Evolutionary conservation across 2,888 invertebrate species (phyloP).

Genomic region (Eupelmus urozonus): DNA sequence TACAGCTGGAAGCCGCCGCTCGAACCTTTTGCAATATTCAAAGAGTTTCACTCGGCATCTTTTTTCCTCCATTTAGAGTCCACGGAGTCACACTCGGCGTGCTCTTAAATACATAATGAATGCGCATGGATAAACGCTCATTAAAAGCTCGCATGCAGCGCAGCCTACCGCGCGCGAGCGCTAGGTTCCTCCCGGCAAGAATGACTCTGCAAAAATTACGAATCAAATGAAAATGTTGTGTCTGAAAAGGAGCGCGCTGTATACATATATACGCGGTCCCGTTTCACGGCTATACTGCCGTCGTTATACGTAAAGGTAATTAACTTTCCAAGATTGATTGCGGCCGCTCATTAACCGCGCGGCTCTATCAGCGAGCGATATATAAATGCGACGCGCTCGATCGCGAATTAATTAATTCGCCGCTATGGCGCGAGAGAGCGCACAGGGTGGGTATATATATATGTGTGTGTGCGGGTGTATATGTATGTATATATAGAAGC

Average conservation of each 20-base stretch:
- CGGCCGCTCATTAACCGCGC: slow-evolving; percentile 48
- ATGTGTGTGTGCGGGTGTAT: neutral
- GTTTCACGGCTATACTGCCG: slow-evolving; percentile 14
- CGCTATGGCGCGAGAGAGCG: neutral
- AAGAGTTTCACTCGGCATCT: neutral
- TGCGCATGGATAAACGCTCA: slow-evolving; percentile 33
- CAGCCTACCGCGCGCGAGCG: too few species aligned
- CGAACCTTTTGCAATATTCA: slow-evolving; percentile 10
- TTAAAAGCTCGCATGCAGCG: slow-evolving; percentile 7
- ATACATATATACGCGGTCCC: neutral
- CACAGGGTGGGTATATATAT: neutral
- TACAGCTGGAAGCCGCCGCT: too few species aligned
- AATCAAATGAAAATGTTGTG: slow-evolving; percentile 28
- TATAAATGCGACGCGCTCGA: slow-evolving; percentile 44
- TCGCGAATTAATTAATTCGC: slow-evolving; percentile 54
- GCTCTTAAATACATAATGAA: slow-evolving; percentile 17
- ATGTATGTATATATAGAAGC: neutral
- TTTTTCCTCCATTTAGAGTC: neutral
- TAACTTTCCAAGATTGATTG: slow-evolving; percentile 55
- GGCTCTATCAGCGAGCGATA: slow-evolving; percentile 39
- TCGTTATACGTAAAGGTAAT: slow-evolving; percentile 39
- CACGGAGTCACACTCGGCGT: neutral
- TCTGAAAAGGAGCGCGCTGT: slow-evolving; percentile 13
- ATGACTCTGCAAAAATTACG: neutral
- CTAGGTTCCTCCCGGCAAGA: neutral